Percentiles rank a stretch among this genome's conserved stretches.
Evolutionary conservation across 2,113 vertebrate species (phyloP).

Genomic region (Hiodon tergisus): DNA sequence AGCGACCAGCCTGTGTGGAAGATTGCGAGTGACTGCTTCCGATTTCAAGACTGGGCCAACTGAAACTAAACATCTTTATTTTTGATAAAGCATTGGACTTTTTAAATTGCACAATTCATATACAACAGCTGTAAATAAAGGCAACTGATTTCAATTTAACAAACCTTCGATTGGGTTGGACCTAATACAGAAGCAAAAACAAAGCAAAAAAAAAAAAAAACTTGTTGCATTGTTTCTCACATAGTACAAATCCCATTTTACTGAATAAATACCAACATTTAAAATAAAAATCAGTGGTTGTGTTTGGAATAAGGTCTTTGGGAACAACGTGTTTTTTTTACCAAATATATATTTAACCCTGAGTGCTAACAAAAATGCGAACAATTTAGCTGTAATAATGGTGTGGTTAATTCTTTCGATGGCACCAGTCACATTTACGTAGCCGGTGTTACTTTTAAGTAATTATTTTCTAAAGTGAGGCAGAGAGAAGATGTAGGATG

Average conservation of each 20-base stretch:
- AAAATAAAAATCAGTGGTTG: constrained; percentile 5
- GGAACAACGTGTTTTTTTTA: constrained; percentile 2
- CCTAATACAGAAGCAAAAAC: not conserved
- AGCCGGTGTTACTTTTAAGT: too few species aligned
- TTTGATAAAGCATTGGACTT: not conserved
- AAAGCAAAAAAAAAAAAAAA: constrained; percentile 2
- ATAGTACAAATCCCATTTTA: not conserved
- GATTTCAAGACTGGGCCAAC: constrained; percentile 90
- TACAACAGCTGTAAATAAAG: constrained; percentile 21
- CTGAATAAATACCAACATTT: constrained; percentile 17
- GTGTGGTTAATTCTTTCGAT: not conserved
- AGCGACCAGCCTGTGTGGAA: constrained; percentile 89
- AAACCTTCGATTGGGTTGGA: too few species aligned
- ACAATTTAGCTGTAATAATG: not conserved
- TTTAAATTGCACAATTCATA: not conserved
- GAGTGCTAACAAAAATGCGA: constrained; percentile 12
- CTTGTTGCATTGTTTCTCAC: not conserved
- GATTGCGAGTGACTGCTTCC: constrained; percentile 94
- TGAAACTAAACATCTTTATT: constrained; percentile 43
- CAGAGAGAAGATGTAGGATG: not conserved
- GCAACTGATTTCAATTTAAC: not conserved
- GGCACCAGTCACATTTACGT: not conserved
- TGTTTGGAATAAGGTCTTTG: not conserved
- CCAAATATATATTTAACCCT: constrained; percentile 6
- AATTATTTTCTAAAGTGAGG: not conserved